These are phyloP conservation scores for Frankliniella fusca DNA, from an alignment of 2,888 invertebrate genomes.

Conservation along the genomic window DNA sequence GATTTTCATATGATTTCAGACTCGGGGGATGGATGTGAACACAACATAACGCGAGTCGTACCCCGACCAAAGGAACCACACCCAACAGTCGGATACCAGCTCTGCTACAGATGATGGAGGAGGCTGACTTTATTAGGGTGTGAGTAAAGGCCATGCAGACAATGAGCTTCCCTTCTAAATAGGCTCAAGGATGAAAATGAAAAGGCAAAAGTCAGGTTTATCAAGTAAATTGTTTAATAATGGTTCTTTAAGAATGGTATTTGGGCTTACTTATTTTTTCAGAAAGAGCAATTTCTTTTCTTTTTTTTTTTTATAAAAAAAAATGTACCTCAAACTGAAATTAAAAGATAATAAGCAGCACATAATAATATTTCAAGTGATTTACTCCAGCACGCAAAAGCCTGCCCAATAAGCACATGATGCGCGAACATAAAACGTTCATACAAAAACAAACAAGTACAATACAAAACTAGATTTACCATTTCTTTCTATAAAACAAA, in stretches of 20 bases:
- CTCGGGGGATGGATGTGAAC: no score
- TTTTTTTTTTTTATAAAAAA: slow-evolving; percentile 6
- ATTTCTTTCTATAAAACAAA: slow-evolving; percentile 21
- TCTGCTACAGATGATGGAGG: no score
- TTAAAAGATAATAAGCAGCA: slow-evolving; percentile 13
- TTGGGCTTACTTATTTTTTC: background rate
- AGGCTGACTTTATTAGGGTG: no score
- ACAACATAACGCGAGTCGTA: no score
- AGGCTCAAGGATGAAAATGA: no score
- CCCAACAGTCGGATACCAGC: no score
- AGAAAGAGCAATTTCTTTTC: slow-evolving; percentile 26
- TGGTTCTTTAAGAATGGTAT: background rate
- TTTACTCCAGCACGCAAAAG: slow-evolving; percentile 19
- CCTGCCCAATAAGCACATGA: slow-evolving; percentile 16
- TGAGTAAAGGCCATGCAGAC: no score
- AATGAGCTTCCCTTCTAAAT: no score
- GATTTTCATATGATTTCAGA: no score
- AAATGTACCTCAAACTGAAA: slow-evolving; percentile 19
- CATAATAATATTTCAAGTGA: slow-evolving; percentile 18
- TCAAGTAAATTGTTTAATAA: slow-evolving; percentile 25
- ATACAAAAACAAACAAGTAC: slow-evolving; percentile 23
- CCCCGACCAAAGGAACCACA: no score
- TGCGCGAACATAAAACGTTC: slow-evolving; percentile 21
- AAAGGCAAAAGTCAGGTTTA: background rate
- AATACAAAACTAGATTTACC: slow-evolving; percentile 23